Evolutionary conservation across 2,888 invertebrate species (phyloP).

Genomic region (Microchrysa polita): DNA sequence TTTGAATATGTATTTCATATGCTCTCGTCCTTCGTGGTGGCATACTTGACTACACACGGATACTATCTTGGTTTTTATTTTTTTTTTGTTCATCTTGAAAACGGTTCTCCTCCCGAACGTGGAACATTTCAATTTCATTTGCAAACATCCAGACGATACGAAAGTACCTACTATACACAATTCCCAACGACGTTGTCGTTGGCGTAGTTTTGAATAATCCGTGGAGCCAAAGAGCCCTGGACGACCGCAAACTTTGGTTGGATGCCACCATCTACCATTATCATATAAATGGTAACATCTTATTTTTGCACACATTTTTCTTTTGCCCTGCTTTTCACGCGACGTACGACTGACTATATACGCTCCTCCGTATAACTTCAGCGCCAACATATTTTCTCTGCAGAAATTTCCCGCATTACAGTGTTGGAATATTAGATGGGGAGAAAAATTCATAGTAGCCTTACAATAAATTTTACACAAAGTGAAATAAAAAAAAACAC

Average conservation of each 20-base stretch:
- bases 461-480: conserved; percentile 42
- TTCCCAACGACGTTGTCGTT: neutral
- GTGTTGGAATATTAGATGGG: conserved; percentile 28
- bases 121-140: conserved; percentile 35
- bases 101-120: neutral
- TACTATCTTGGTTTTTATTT: too few relatives aligned
- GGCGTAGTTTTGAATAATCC: neutral
- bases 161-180: too few relatives aligned
- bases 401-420: conserved; percentile 37
- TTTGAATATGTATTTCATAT: neutral
- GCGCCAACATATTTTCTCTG: conserved; percentile 20
- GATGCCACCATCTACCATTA: conserved; percentile 13
- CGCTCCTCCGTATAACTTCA: neutral
- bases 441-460: conserved; percentile 34
- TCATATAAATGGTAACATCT: conserved; percentile 40
- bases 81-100: too few relatives aligned
- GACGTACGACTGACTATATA: too few relatives aligned
- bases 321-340: neutral
- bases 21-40: neutral
- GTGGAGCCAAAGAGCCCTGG: neutral
- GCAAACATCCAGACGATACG: neutral
- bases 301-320: conserved; percentile 19
- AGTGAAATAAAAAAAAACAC: conserved; percentile 15
- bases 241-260: neutral
- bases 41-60: too few relatives aligned